These are phyloP conservation scores for Empidonax traillii DNA, from an alignment of 2,113 vertebrate genomes.

Conservation along the genomic window DNA sequence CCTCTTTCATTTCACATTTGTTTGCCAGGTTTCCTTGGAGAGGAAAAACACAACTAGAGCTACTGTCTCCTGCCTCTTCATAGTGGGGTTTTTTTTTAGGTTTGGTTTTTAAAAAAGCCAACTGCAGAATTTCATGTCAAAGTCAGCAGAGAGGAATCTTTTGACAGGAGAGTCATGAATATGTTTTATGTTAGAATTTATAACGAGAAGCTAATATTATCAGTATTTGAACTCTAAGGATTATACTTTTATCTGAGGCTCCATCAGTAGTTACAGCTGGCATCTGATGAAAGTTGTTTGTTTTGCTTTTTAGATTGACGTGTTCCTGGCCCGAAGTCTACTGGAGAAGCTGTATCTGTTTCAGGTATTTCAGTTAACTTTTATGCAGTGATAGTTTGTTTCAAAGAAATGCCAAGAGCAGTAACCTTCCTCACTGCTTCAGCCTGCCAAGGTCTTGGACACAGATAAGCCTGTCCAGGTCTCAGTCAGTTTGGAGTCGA, in stretches of 20 bases:
- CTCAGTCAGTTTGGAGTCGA: not conserved
- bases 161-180: not conserved
- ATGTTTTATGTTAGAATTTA: not conserved
- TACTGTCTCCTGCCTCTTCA: not conserved
- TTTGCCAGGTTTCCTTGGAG: not conserved
- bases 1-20: not conserved
- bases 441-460: not conserved
- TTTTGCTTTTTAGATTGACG: slow-evolving; percentile 83
- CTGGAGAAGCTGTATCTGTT: slow-evolving; percentile 96
- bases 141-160: not conserved
- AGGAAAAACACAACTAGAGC: not conserved
- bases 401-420: not conserved
- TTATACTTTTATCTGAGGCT: not conserved
- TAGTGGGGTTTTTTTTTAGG: not conserved
- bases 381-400: not conserved
- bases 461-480: not conserved
- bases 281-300: not conserved
- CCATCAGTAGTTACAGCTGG: not conserved
- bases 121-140: not conserved
- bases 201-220: not conserved
- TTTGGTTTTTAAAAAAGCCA: not conserved
- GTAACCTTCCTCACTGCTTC: not conserved
- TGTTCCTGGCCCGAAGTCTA: slow-evolving; percentile 95
- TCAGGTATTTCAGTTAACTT: slow-evolving; percentile 80
- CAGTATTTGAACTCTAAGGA: not conserved